Evolutionary conservation across 1,140 invertebrate species (phyloP), one percentile per base, ranked within the genome.

Genomic region (Zelostemma sp.): DNA sequence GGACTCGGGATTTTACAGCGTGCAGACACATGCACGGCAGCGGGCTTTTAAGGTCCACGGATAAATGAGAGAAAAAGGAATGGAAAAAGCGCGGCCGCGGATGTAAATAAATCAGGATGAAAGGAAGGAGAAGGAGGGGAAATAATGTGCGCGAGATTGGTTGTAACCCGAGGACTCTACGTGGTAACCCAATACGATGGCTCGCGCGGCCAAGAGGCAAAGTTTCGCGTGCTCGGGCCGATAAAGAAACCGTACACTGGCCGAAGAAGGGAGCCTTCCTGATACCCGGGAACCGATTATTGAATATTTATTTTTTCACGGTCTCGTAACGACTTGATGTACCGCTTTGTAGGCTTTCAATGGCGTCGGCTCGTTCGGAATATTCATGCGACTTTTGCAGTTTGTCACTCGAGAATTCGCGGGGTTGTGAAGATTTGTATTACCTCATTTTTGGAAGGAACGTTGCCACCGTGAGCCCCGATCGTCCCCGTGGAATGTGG

Each of bases 121-220:
- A 73, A 73, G 63, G 41, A 50, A 35, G 47, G 50, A 56, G 54
- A 46, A 48, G 15, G 18, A 50, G 69, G 68, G 74, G 79, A 80
- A 79, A 79, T 82, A 82, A 81, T 75, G 78, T 78, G 77, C 79
- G 76, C 75, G 76, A 85, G 81, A 84, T 83, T 80, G 83, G 73
- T 77, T 83, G 82, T 84, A 84, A 84, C 75, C 77, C 76, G 82
- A 83, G 74, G 80, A 82, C 74, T 59, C 40, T 58, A 70, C 63
- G 60, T 71, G 67, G 81, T 83, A 83, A 82, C 78, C 69, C 71
- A 79, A 84, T 81, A 78, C 75, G 61, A 63, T 66, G n/a, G 61
- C 51, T 67, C 53, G 61, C 59, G 70, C 73, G 70, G 67, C 56
- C 41, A 38, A 45, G 47, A 38, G 33, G 48, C 57, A 6, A 68